These are phyloP conservation scores for Drosophila jambulina DNA, from an alignment of 1,140 invertebrate genomes.

Conservation along the genomic window DNA sequence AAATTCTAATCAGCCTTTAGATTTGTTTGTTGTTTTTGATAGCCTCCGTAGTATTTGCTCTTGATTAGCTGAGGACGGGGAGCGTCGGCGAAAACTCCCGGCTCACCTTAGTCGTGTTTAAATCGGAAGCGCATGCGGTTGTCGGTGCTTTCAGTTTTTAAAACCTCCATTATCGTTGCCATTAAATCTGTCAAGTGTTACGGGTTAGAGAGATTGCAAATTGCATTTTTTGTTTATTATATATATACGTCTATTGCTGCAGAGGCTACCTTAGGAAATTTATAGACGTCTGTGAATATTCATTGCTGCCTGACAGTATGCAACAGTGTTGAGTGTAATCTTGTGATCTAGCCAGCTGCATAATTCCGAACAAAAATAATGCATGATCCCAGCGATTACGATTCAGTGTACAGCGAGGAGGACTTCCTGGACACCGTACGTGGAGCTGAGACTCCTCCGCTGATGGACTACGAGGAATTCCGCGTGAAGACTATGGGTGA, in stretches of 20 bases:
- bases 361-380: conserved; percentile 30
- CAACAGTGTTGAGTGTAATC: conserved; percentile 18
- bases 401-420: conserved; percentile 66
- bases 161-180: conserved; percentile 5
- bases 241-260: not conserved
- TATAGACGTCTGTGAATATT: not conserved
- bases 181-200: not conserved
- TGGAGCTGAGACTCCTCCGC: conserved; percentile 58
- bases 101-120: conserved; percentile 61
- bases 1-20: conserved; percentile 75
- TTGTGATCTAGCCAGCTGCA: not conserved
- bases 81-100: conserved; percentile 12
- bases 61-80: conserved; percentile 64
- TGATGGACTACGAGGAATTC: conserved; percentile 75
- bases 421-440: conserved; percentile 54
- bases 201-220: not conserved
- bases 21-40: conserved; percentile 67
- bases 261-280: not conserved
- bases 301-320: conserved; percentile 58
- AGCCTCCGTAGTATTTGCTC: conserved; percentile 72
- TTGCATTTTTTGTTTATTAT: conserved; percentile 1
- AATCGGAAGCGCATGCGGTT: conserved; percentile 58
- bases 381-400: conserved; percentile 73
- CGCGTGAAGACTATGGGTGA: conserved; percentile 69
- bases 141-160: conserved; percentile 23